phyloP scores from a whole-genome alignment of 2,113 vertebrate genomes.

The rabbit (Oryctolagus cuniculus) region DNA sequence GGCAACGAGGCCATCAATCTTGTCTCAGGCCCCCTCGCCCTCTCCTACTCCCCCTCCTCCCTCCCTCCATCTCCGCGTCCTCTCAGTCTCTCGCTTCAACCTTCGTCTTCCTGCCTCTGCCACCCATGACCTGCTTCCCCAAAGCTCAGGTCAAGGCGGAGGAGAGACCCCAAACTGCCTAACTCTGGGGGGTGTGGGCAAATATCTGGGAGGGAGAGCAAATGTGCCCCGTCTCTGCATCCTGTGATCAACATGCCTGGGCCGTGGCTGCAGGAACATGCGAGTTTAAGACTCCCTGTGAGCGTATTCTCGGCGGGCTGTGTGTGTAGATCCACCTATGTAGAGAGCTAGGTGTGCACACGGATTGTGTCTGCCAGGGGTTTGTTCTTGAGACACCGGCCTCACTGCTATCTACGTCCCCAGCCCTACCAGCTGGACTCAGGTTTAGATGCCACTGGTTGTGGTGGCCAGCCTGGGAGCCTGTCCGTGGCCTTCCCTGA shows the following conservation, averaged over 20 bases:
- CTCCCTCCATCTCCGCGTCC: constrained; percentile 51
- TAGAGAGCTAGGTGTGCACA: neutral
- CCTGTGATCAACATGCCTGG: neutral
- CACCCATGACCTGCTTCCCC: constrained; percentile 56
- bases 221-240: neutral
- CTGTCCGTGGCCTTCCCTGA: neutral
- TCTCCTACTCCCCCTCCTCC: constrained; percentile 80
- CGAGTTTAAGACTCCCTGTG: neutral
- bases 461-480: neutral
- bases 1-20: constrained; percentile 93
- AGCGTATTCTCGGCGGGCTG: neutral
- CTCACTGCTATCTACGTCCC: neutral
- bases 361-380: neutral
- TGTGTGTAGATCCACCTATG: neutral
- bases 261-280: neutral
- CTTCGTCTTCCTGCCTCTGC: constrained; percentile 46
- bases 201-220: neutral
- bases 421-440: neutral
- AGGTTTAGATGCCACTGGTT: neutral
- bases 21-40: constrained; percentile 83
- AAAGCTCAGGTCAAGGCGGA: constrained; percentile 54
- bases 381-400: neutral
- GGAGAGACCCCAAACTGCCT: neutral
- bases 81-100: constrained; percentile 64
- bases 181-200: neutral